Percentiles rank a stretch among this genome's conserved stretches.
Evolutionary conservation across 2,797 vertebrate species (phyloP).

Genomic region (Myotis vivesi): DNA sequence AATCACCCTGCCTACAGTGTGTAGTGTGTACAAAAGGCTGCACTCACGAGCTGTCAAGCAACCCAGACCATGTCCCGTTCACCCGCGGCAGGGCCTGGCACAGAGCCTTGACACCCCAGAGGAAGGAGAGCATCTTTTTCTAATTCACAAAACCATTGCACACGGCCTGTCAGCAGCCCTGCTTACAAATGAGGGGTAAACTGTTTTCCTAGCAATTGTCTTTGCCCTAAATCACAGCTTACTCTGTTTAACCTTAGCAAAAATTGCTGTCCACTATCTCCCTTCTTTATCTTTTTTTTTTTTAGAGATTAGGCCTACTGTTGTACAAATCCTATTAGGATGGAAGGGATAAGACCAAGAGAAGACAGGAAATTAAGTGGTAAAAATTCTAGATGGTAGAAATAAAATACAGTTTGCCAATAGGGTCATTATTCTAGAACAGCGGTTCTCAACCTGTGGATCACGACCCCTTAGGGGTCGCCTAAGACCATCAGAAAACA

Average conservation of each 20-base stretch:
- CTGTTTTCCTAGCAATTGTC: neutral
- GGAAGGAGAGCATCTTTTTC: neutral
- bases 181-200: neutral
- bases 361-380: conserved; percentile 88
- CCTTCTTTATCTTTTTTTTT: conserved; percentile 71
- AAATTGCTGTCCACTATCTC: conserved; percentile 79
- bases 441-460: no score
- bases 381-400: conserved; percentile 73
- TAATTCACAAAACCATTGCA: neutral
- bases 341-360: conserved; percentile 91
- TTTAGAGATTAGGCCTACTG: conserved; percentile 92
- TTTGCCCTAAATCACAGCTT: neutral
- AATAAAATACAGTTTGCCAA: conserved; percentile 62
- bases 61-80: neutral
- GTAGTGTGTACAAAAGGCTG: accelerated
- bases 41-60: accelerated
- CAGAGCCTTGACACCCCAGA: neutral
- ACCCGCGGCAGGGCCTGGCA: neutral
- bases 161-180: accelerated
- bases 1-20: accelerated
- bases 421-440: neutral
- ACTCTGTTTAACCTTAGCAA: neutral
- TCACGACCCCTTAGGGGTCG: no score
- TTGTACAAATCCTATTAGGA: conserved; percentile 93
- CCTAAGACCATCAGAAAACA: no score